A percentile compares a stretch with the other conserved stretches of the same genome.
Conservation (phyloP, 1,140 invertebrate genomes). For the Hirudo medicinalis region DNA sequence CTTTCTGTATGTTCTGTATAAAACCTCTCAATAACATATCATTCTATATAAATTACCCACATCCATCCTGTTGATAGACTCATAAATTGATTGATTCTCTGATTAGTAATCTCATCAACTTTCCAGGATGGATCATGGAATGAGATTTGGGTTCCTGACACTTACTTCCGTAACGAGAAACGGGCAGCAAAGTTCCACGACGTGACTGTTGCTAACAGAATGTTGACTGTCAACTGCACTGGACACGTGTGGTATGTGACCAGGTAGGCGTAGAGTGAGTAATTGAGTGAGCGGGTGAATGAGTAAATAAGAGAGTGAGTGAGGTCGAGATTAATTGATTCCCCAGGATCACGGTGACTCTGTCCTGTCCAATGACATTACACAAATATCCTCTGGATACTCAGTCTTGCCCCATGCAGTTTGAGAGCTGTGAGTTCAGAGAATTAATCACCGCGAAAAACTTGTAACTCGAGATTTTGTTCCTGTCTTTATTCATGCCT, state of each 20-base stretch:
- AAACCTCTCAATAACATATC: too few species aligned
- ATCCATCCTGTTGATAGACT: too few species aligned
- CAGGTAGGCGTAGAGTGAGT: constrained; percentile 25
- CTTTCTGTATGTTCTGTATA: too few species aligned
- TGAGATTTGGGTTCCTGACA: constrained; percentile 31
- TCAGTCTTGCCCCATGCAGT: constrained; percentile 45
- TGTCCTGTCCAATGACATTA: constrained; percentile 87
- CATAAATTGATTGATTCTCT: too few species aligned
- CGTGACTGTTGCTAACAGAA: constrained; percentile 50
- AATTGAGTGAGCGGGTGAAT: neutral
- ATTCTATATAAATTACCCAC: too few species aligned
- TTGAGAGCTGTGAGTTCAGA: constrained; percentile 56
- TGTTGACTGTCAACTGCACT: constrained; percentile 50
- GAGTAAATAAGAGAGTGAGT: too few species aligned
- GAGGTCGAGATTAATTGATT: neutral
- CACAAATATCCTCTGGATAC: constrained; percentile 50
- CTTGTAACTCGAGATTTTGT: neutral
- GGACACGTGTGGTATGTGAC: constrained; percentile 39
- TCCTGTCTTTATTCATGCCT: neutral
- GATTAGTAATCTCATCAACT: neutral
- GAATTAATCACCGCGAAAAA: neutral
- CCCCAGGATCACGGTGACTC: constrained; percentile 52
- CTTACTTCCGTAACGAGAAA: constrained; percentile 50
- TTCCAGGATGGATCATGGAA: constrained; percentile 47
- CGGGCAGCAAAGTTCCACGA: constrained; percentile 38